Percentiles rank a stretch among this genome's conserved stretches.
Evolutionary conservation across 1,140 invertebrate genomes (phyloP).

Genomic region (Bombus superbus): DNA sequence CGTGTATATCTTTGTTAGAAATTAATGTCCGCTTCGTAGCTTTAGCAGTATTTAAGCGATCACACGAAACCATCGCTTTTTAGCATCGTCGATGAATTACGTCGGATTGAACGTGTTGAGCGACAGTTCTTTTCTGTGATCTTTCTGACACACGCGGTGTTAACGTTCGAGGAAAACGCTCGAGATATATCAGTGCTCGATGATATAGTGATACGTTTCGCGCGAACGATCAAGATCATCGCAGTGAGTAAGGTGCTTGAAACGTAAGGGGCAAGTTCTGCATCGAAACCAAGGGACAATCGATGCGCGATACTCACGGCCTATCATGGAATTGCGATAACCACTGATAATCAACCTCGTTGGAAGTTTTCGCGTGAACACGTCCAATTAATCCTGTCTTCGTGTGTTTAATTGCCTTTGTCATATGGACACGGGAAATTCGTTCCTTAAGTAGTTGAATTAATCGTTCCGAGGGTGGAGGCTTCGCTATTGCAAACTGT

Average conservation of each 20-base stretch:
- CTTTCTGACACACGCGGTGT: background rate
- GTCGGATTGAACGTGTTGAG: background rate
- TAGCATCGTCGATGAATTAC: background rate
- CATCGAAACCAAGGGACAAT: background rate
- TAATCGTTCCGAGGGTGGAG: background rate
- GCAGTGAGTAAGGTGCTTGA: background rate
- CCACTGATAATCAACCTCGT: background rate
- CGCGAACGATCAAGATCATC: background rate
- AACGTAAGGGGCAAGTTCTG: too few species aligned
- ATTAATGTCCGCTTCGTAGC: background rate
- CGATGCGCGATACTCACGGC: background rate
- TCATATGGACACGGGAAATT: background rate
- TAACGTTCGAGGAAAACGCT: background rate
- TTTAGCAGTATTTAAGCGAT: background rate
- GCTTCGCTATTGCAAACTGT: background rate
- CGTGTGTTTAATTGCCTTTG: background rate
- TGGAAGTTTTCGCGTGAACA: background rate
- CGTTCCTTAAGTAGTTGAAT: background rate
- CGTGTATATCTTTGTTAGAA: background rate
- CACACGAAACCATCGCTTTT: background rate
- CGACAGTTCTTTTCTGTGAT: too few species aligned
- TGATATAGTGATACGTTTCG: background rate
- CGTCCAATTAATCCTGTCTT: background rate
- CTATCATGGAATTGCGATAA: background rate
- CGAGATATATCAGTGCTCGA: background rate